Evolutionary conservation across 2,888 invertebrate genomes (phyloP), one percentile per base, ranked within the genome.

Genomic region (Eulithis testata): DNA sequence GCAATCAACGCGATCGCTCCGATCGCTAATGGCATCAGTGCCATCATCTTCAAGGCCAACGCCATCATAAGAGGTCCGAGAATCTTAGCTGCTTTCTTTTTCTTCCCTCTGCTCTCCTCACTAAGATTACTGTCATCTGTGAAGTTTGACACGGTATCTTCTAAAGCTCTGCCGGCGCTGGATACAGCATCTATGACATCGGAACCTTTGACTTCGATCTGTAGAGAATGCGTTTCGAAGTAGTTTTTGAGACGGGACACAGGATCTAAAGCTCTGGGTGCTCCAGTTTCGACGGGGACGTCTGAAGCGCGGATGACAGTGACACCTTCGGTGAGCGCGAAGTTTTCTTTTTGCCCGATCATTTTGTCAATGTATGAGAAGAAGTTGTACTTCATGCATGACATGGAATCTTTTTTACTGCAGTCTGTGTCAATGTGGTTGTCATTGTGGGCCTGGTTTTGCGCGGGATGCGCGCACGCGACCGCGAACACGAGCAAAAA

Each of bases 291-390:
- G 3, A 93, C 89, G 0, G 95, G 95, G 14, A 95, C 94, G 69
- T 95, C 95, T 47, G 94, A 90, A 6, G 96, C 96, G 85, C 96
- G 96, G 65, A 97, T 96, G 31, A 97, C 96, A 55, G 97, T 97
- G 58, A 97, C 96, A 62, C 97, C 97, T 74, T 97, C 97, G 63
- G 96, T 95, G 51, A 97, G 87, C 8, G 96, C 95, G 81, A 97
- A 97, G 69, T 95, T 95, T 80, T 97, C 97, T 85, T 96, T 97
- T 76, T 96, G 96, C 56, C 96, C 95, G 66, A 97, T 93, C 94
- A 96, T 96, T 88, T 97, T 97, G 92, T 97, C 97, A 74, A 97
- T 96, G 88, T 96, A 97, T 27, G 96, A 95, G 93, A 97, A 97
- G 82, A 97, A 95, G 85, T 97, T 97, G 94, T 97, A 96, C 87